phyloP scores from a whole-genome alignment of 2,113 vertebrate species.

The Saccopteryx leptura region DNA sequence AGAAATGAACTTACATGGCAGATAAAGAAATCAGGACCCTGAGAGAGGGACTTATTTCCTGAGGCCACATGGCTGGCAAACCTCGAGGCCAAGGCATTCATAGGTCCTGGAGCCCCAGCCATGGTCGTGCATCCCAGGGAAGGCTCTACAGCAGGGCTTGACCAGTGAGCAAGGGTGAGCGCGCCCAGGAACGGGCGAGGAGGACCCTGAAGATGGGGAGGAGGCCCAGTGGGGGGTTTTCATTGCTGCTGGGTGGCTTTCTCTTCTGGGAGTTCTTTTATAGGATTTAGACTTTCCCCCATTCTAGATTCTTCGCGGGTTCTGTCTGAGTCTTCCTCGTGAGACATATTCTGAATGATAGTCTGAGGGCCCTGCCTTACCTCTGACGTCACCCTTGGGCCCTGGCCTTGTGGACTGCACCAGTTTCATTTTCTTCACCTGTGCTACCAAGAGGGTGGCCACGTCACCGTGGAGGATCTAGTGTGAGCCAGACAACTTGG shows the following conservation, averaged over 20 bases:
- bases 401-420: background rate
- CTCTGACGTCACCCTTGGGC: background rate
- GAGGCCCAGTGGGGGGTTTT: background rate
- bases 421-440: background rate
- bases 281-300: rapidly evolving
- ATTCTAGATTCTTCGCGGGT: background rate
- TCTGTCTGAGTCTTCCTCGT: background rate
- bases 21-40: background rate
- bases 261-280: background rate
- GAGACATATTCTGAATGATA: background rate
- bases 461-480: rapidly evolving
- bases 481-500: background rate
- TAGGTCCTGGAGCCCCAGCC: background rate
- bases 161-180: background rate
- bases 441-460: background rate
- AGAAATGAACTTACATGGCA: background rate
- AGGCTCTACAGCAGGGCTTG: background rate
- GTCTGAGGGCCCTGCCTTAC: background rate
- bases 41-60: background rate
- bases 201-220: background rate
- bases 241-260: background rate
- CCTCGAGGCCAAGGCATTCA: rapidly evolving
- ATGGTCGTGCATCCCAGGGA: background rate
- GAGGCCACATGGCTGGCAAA: background rate
- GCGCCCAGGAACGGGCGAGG: background rate